Evolutionary conservation across 2,888 invertebrate species (phyloP).

Genomic region (Machimus rusticus): DNA sequence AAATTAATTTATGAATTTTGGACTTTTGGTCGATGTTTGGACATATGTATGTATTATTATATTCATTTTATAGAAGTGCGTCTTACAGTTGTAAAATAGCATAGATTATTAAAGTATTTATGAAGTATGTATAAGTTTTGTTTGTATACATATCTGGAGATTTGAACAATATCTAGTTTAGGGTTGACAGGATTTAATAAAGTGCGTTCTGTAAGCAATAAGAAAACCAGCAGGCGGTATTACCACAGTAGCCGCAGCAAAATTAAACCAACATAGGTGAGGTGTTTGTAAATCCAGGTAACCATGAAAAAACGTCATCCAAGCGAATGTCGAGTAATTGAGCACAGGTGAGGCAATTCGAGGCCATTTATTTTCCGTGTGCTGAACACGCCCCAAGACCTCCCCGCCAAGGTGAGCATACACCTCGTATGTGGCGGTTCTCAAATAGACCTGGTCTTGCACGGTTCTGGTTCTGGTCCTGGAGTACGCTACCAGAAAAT

Average conservation of each 20-base stretch:
- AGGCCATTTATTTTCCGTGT: not conserved
- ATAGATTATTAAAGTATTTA: no score
- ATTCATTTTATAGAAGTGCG: no score
- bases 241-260: not conserved
- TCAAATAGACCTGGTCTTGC: not conserved
- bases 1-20: no score
- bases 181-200: not conserved
- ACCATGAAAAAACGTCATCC: not conserved
- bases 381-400: not conserved
- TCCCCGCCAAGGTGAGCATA: not conserved
- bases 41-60: no score
- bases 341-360: constrained; percentile 22
- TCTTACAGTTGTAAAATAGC: no score
- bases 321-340: not conserved
- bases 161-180: not conserved
- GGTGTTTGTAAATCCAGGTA: not conserved
- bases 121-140: no score
- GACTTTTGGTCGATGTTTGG: no score
- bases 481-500: not conserved
- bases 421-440: not conserved
- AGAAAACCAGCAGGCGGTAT: not conserved
- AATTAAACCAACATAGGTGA: not conserved
- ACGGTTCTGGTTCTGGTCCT: not conserved
- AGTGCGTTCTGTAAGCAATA: not conserved
- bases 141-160: no score